These are phyloP conservation scores for Gadopsis marmoratus DNA, from an alignment of 2,797 vertebrate genomes.

Conservation along the genomic window DNA sequence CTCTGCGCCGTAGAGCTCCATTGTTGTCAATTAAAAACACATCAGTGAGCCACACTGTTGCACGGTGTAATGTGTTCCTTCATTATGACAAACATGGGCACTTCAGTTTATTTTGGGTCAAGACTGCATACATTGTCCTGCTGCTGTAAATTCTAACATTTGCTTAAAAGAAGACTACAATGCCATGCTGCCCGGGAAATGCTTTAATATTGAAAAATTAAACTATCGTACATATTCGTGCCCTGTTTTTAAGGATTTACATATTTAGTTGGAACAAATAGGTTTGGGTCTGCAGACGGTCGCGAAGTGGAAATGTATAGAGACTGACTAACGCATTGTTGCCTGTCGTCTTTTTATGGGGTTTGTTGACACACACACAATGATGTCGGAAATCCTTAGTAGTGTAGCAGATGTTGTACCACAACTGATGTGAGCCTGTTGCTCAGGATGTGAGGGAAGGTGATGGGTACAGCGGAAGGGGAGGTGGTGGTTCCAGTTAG, in stretches of 20 bases:
- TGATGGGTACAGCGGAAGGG: constrained; percentile 51
- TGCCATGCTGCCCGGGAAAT: background rate
- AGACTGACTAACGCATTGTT: background rate
- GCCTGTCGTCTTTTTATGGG: background rate
- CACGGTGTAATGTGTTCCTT: background rate
- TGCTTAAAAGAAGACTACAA: background rate
- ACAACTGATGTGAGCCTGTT: constrained; percentile 14
- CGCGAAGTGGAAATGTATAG: background rate
- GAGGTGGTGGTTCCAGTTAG: constrained; percentile 23
- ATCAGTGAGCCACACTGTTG: background rate
- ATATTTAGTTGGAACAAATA: background rate
- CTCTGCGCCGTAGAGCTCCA: background rate
- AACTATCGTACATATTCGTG: background rate
- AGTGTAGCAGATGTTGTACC: constrained; percentile 30
- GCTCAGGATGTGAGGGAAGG: constrained; percentile 55
- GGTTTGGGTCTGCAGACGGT: background rate
- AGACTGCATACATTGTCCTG: background rate
- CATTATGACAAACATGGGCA: background rate
- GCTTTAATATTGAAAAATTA: background rate
- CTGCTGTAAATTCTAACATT: background rate
- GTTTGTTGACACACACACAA: background rate
- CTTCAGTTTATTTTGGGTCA: constrained; percentile 17
- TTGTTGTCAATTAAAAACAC: background rate
- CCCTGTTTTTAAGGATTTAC: background rate
- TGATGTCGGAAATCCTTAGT: constrained; percentile 15